Evolutionary conservation across 30 jellyfish, hydroid and myxozoan genomes (phyloP).

Genomic region (Mastigias papua): DNA sequence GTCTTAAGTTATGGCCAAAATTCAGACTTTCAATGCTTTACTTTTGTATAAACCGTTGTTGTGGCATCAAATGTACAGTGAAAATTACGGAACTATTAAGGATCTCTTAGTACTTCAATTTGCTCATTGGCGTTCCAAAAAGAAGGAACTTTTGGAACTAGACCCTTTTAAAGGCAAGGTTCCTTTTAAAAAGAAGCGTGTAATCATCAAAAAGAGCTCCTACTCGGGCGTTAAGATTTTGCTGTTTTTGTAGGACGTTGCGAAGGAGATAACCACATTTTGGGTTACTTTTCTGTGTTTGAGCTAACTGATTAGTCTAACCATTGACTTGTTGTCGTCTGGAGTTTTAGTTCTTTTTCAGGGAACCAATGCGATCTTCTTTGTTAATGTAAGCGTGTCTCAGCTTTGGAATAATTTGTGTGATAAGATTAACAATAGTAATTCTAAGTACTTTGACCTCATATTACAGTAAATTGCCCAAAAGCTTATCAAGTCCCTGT

Average conservation of each 20-base stretch:
- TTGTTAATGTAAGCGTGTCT: constrained; percentile 22
- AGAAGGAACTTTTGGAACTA: no score
- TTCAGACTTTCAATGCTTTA: no score
- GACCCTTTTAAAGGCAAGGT: no score
- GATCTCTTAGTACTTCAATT: no score
- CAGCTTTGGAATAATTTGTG: constrained; percentile 18
- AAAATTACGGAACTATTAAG: no score
- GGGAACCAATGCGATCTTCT: constrained; percentile 16
- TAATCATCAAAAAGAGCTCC: no score
- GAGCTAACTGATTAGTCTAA: constrained; percentile 13
- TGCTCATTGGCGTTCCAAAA: no score
- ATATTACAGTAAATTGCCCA: neutral
- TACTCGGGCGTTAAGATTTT: no score
- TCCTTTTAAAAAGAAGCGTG: no score
- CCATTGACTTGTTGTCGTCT: constrained; percentile 2
- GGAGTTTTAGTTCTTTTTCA: constrained; percentile 14
- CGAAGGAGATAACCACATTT: neutral
- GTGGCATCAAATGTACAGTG: no score
- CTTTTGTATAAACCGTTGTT: no score
- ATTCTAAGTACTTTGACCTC: constrained; percentile 51
- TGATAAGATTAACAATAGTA: constrained; percentile 33
- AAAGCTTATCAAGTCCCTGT: neutral
- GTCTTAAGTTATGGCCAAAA: no score
- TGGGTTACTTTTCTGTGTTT: constrained; percentile 12
- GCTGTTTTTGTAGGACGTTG: neutral